Evolutionary conservation across 1,140 invertebrate genomes (phyloP).

Genomic region (Ectropis grisescens): DNA sequence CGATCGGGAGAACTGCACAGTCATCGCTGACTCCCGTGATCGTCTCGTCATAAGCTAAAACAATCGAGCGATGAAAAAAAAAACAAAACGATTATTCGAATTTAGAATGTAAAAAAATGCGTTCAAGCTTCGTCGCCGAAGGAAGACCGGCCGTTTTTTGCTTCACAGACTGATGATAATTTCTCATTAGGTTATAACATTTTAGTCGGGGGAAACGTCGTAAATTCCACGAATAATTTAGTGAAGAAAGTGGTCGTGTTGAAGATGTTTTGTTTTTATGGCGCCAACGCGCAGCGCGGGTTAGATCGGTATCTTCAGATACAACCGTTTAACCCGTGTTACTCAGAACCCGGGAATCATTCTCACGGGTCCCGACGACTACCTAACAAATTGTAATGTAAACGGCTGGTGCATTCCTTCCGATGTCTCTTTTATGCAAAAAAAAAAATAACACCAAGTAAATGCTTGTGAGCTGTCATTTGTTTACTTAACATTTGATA

Average conservation of each 20-base stretch:
- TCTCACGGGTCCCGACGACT: slow-evolving; percentile 43
- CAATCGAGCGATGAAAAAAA: slow-evolving; percentile 51
- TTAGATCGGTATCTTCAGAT: slow-evolving; percentile 65
- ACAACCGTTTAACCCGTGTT: slow-evolving; percentile 68
- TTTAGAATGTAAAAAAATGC: slow-evolving; percentile 50
- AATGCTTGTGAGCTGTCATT: slow-evolving; percentile 6
- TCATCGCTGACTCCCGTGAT: slow-evolving; percentile 45
- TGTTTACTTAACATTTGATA: no score
- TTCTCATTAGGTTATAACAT: slow-evolving; percentile 69
- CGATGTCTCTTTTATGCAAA: slow-evolving; percentile 8
- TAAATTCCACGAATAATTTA: slow-evolving; percentile 68
- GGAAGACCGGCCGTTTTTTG: slow-evolving; percentile 23
- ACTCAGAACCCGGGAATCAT: slow-evolving; percentile 54
- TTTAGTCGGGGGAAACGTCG: slow-evolving; percentile 61
- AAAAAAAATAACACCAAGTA: no score
- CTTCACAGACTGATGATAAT: slow-evolving; percentile 69
- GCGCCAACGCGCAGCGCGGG: slow-evolving; percentile 56
- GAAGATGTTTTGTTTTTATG: slow-evolving; percentile 66
- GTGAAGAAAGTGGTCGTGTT: slow-evolving; percentile 65
- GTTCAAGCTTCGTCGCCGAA: slow-evolving; percentile 42
- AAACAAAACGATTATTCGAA: slow-evolving; percentile 52
- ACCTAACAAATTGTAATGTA: slow-evolving; percentile 52
- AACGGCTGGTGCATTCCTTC: slow-evolving; percentile 21
- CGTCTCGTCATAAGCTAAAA: slow-evolving; percentile 34
- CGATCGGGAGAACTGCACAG: slow-evolving; percentile 29